Conservation (phyloP, 2,888 invertebrate genomes). For the Pollenia amentaria region DNA sequence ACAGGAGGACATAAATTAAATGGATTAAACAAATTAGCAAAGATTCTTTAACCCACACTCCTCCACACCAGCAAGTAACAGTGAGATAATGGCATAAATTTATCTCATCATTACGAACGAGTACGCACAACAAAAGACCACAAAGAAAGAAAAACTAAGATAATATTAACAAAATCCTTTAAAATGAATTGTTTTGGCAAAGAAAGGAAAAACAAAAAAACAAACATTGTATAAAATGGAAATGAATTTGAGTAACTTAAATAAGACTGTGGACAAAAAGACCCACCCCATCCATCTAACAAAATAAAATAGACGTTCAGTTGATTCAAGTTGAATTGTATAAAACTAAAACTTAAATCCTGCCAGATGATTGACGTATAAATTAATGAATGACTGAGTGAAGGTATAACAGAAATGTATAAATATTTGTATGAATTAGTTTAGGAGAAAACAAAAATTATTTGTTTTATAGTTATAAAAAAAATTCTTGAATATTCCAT, state of each 20-base stretch:
- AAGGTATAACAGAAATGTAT: slow-evolving; percentile 4
- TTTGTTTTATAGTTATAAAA: not conserved
- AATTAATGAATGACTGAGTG: slow-evolving; percentile 8
- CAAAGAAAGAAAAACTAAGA: slow-evolving; percentile 2
- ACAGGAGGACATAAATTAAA: slow-evolving; percentile 70
- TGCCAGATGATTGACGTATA: slow-evolving; percentile 7
- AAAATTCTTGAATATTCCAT: slow-evolving; percentile 15
- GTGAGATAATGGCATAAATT: slow-evolving; percentile 22
- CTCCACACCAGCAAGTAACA: slow-evolving; percentile 14
- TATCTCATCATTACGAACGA: not conserved
- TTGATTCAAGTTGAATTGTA: slow-evolving; percentile 3
- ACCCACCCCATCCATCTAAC: too few relatives aligned
- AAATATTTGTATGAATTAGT: slow-evolving; percentile 42
- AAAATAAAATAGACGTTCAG: slow-evolving; percentile 2
- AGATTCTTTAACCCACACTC: slow-evolving; percentile 47
- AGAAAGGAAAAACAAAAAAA: slow-evolving; percentile 9
- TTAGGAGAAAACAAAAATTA: not conserved
- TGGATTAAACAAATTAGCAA: slow-evolving; percentile 71
- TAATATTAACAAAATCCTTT: slow-evolving; percentile 59
- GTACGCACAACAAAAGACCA: not conserved
- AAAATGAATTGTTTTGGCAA: slow-evolving; percentile 67
- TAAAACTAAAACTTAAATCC: slow-evolving; percentile 46
- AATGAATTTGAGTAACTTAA: slow-evolving; percentile 23
- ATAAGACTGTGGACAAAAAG: slow-evolving; percentile 26
- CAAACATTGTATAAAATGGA: slow-evolving; percentile 10